Evolutionary conservation across 2,797 vertebrate genomes (phyloP).

Genomic region (Valencia hispanica): DNA sequence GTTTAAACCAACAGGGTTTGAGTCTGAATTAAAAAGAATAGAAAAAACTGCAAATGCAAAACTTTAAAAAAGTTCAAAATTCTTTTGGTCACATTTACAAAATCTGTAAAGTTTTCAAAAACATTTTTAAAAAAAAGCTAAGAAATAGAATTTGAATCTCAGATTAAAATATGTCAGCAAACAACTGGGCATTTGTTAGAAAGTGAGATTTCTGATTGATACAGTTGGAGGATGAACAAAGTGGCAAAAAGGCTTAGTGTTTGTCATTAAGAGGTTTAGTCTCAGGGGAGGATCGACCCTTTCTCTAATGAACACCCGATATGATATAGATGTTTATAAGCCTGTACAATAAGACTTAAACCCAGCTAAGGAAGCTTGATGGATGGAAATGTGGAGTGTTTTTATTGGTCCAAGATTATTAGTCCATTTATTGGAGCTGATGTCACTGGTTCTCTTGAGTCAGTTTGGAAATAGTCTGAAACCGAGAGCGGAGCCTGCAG

Average conservation of each 20-base stretch:
- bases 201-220: not conserved
- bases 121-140: no score
- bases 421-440: constrained; percentile 20
- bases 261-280: not conserved
- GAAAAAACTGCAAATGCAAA: not conserved
- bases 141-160: no score
- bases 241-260: not conserved
- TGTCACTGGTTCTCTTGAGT: constrained; percentile 12
- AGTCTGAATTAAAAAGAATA: no score
- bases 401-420: constrained; percentile 4
- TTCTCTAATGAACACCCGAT: not conserved
- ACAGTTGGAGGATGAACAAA: not conserved
- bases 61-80: not conserved
- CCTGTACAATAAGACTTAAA: not conserved
- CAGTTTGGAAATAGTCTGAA: not conserved
- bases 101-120: not conserved
- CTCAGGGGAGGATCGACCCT: not conserved
- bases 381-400: constrained; percentile 16
- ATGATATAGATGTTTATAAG: constrained; percentile 30
- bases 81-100: not conserved
- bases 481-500: not conserved
- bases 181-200: not conserved
- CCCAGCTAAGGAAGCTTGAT: not conserved
- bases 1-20: no score
- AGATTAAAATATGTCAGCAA: not conserved